Evolutionary conservation across 2,888 invertebrate species (phyloP).

Genomic region (Drosophila nr. medialis): DNA sequence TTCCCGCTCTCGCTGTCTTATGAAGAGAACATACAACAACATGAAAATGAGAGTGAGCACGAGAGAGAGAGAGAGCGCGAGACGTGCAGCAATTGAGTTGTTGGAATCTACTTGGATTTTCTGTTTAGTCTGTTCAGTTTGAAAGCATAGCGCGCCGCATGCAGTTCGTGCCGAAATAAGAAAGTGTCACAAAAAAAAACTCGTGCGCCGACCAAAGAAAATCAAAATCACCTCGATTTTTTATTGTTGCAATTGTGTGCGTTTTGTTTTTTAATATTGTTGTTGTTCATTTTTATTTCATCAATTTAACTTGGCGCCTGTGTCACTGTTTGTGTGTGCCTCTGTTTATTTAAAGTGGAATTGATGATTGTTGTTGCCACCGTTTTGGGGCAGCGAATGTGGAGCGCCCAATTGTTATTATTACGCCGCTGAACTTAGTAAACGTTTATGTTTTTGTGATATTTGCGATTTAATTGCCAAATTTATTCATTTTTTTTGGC

Average conservation of each 20-base stretch:
- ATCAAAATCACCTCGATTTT: conserved; percentile 35
- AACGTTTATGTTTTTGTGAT: conserved; percentile 9
- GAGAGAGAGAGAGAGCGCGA: conserved; percentile 5
- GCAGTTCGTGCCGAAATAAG: conserved; percentile 29
- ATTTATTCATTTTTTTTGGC: conserved; percentile 12
- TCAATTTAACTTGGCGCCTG: conserved; percentile 31
- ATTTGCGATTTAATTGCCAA: conserved; percentile 13
- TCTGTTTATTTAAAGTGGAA: conserved; percentile 30
- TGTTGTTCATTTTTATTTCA: conserved; percentile 26
- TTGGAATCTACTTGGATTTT: conserved; percentile 44
- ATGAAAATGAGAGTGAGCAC: conserved; percentile 3
- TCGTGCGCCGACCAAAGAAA: conserved; percentile 33
- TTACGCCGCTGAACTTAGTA: conserved; percentile 11
- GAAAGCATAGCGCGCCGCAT: conserved; percentile 48
- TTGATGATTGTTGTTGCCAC: conserved; percentile 18
- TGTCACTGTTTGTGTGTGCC: conserved; percentile 4
- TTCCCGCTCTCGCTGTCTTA: conserved; percentile 2
- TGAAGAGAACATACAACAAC: conserved; percentile 22
- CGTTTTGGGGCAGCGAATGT: conserved; percentile 15
- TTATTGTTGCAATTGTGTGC: conserved; percentile 21
- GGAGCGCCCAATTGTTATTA: conserved; percentile 10
- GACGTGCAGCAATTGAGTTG: conserved; percentile 27
- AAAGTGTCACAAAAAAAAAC: conserved; percentile 19
- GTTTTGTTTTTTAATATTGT: conserved; percentile 23
- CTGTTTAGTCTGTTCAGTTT: conserved; percentile 57